Conservation (phyloP, 2,797 vertebrate genomes). For the Hypotaenidia okinawae region DNA sequence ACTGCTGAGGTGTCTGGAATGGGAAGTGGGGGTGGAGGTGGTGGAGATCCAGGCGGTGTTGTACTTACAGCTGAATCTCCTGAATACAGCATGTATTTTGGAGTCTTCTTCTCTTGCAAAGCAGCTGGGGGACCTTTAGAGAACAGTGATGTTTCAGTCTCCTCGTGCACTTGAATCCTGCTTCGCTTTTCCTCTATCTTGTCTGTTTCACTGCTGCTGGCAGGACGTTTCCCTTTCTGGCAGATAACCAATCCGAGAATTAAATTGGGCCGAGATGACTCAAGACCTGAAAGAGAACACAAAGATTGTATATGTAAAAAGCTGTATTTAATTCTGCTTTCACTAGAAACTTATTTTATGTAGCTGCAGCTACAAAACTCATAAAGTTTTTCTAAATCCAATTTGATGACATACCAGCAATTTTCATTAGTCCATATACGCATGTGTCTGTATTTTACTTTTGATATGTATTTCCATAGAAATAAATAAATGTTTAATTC, state of each 20-base stretch:
- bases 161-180: slow-evolving; percentile 81
- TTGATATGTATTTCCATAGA: not conserved
- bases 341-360: not conserved
- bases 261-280: slow-evolving; percentile 91
- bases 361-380: not conserved
- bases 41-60: slow-evolving; percentile 83
- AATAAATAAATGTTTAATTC: not conserved
- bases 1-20: slow-evolving; percentile 70
- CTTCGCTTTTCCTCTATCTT: slow-evolving; percentile 86
- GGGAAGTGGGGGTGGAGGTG: slow-evolving; percentile 73
- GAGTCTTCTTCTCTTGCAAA: slow-evolving; percentile 80
- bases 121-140: slow-evolving; percentile 67
- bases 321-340: not conserved
- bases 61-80: slow-evolving; percentile 76
- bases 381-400: not conserved
- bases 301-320: slow-evolving; percentile 36
- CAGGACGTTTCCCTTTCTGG: slow-evolving; percentile 88
- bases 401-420: not conserved
- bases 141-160: slow-evolving; percentile 75
- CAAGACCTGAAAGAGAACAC: slow-evolving; percentile 85
- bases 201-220: slow-evolving; percentile 75
- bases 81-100: slow-evolving; percentile 80
- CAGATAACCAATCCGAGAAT: slow-evolving; percentile 93
- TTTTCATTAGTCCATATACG: not conserved
- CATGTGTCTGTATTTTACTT: not conserved